Evolutionary conservation across 2,888 invertebrate genomes (phyloP).

Genomic region (Zelleria hepariella): DNA sequence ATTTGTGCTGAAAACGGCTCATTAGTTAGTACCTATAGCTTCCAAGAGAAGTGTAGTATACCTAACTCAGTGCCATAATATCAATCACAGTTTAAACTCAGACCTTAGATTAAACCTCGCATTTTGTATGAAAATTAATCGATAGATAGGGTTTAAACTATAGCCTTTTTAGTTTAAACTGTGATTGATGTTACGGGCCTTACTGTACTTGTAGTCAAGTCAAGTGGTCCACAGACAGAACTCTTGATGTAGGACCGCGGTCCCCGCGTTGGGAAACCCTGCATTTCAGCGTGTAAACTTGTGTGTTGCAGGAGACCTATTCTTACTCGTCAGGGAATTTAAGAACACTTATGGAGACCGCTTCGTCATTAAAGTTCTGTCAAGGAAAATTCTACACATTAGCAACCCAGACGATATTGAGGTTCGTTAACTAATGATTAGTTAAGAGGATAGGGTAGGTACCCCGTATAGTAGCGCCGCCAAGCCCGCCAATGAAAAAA

Average conservation of each 20-base stretch:
- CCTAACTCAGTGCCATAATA: not conserved
- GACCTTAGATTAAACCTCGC: no score
- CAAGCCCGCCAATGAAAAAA: not conserved
- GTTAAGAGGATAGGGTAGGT: not conserved
- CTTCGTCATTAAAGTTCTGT: slow-evolving; percentile 33
- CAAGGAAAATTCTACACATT: slow-evolving; percentile 40
- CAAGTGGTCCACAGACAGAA: slow-evolving; percentile 15
- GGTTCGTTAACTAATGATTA: no score
- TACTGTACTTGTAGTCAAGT: not conserved
- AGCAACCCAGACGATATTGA: slow-evolving; percentile 57
- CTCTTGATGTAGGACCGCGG: no score
- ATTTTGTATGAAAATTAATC: no score
- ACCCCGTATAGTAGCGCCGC: not conserved
- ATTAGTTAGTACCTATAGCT: no score
- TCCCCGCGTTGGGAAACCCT: no score
- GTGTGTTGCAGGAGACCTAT: slow-evolving; percentile 29
- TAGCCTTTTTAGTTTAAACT: no score
- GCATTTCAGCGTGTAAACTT: not conserved
- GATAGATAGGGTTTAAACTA: no score
- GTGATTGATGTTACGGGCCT: no score
- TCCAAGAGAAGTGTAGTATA: not conserved
- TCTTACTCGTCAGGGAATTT: slow-evolving; percentile 23
- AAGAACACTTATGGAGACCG: slow-evolving; percentile 32
- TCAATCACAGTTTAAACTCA: no score
- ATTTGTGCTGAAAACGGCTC: no score